These are phyloP conservation scores for Brachionus manjavacas DNA, from an alignment of 1,140 invertebrate genomes.

Conservation along the genomic window DNA sequence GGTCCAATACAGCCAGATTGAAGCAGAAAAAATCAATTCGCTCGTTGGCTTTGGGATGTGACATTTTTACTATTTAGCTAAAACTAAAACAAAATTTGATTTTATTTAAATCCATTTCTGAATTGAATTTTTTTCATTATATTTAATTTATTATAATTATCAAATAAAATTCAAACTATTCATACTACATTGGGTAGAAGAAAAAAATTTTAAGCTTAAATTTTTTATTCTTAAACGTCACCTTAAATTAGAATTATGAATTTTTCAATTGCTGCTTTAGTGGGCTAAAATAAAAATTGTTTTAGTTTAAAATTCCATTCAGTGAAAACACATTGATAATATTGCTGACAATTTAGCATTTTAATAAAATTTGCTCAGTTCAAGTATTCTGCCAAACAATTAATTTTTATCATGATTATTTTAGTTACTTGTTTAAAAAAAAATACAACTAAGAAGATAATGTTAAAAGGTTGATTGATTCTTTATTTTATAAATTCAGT, in stretches of 20 bases:
- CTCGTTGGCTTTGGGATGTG: not conserved
- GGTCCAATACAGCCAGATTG: not conserved
- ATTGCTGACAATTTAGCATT: too few species aligned
- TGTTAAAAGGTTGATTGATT: too few species aligned
- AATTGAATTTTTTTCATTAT: not conserved
- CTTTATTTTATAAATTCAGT: too few species aligned
- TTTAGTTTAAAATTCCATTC: not conserved
- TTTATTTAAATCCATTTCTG: not conserved
- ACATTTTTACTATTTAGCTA: not conserved
- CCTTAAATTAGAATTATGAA: not conserved
- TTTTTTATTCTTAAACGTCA: not conserved
- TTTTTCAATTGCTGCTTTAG: not conserved
- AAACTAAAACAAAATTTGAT: not conserved
- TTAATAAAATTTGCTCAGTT: too few species aligned
- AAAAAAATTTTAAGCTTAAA: not conserved
- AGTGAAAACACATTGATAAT: too few species aligned
- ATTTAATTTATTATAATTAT: not conserved
- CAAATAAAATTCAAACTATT: not conserved
- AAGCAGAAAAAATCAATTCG: slow-evolving; percentile 32
- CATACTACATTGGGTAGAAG: not conserved
- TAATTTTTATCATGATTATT: too few species aligned
- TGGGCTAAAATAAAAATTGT: not conserved
- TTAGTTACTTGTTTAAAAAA: too few species aligned
- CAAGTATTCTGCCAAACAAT: too few species aligned
- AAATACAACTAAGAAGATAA: too few species aligned